These are phyloP conservation scores for Bos taurus DNA, from an alignment of 2,113 vertebrate species.

Conservation along the genomic window DNA sequence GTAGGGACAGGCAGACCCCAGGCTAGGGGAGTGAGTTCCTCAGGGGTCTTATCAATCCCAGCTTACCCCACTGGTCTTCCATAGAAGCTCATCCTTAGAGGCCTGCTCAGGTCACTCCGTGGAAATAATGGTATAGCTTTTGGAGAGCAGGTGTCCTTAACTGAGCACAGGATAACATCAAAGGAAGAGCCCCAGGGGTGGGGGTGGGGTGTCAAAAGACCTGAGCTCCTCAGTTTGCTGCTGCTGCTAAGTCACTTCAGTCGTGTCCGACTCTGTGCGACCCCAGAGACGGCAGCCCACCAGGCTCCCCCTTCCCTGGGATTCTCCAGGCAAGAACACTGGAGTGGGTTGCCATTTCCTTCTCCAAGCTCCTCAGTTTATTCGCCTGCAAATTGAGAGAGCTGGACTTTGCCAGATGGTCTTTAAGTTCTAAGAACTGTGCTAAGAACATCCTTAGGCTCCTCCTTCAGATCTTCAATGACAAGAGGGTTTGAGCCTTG, in stretches of 20 bases:
- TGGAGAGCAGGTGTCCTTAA: not conserved
- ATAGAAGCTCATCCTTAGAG: not conserved
- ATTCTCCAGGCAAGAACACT: too few species aligned
- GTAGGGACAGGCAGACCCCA: not conserved
- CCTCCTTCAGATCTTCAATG: not conserved
- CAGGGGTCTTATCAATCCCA: not conserved
- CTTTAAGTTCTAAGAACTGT: not conserved
- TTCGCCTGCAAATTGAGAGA: not conserved
- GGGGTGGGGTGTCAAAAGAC: not conserved
- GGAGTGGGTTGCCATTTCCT: too few species aligned
- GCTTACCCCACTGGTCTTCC: not conserved
- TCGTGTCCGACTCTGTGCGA: too few species aligned
- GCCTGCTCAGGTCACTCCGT: not conserved
- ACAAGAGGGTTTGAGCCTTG: not conserved
- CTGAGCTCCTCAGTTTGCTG: not conserved
- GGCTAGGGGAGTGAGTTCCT: not conserved
- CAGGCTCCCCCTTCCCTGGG: too few species aligned
- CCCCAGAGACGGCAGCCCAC: too few species aligned
- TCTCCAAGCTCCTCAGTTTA: not conserved
- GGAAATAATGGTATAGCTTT: not conserved
- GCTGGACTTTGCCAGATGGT: not conserved
- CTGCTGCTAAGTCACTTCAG: too few species aligned
- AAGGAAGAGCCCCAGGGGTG: not conserved
- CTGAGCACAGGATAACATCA: not conserved
- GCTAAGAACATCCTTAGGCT: not conserved